Conservation (phyloP, 2,113 vertebrate species). For the Pangasianodon gigas region DNA sequence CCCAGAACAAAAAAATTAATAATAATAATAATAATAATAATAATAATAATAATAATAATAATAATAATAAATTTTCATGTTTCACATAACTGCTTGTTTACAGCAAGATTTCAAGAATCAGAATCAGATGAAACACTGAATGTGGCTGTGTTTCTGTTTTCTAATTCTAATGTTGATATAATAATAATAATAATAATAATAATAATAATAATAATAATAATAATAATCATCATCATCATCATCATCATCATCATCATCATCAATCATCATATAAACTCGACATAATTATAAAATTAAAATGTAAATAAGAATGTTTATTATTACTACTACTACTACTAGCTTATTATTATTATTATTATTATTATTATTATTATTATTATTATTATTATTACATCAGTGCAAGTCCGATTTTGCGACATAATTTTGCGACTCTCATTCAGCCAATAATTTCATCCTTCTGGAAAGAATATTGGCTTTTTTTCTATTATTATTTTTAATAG, state of each 20-base stretch:
- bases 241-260: background rate
- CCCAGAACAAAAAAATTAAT: too few relatives aligned
- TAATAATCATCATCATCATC: background rate
- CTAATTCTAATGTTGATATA: too few relatives aligned
- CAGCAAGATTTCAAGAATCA: too few relatives aligned
- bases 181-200: background rate
- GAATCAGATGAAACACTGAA: background rate
- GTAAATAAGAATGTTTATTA: too few relatives aligned
- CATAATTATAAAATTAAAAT: background rate
- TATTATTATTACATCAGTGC: background rate
- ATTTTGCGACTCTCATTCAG: constrained; percentile 8
- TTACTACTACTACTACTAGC: background rate
- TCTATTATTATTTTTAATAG: background rate
- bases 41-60: too few relatives aligned
- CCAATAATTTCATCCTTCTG: background rate
- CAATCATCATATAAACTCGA: background rate
- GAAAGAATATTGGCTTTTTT: background rate
- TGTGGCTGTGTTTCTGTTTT: background rate
- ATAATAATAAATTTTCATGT: too few relatives aligned
- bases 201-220: background rate
- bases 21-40: too few relatives aligned
- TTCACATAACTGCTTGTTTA: background rate
- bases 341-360: constrained; percentile 13
- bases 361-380: constrained; percentile 3
- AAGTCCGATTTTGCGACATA: background rate